Base-by-base conservation (phyloP, 2,113 vertebrate genomes). In the Paracanthobrama guichenoti region DNA sequence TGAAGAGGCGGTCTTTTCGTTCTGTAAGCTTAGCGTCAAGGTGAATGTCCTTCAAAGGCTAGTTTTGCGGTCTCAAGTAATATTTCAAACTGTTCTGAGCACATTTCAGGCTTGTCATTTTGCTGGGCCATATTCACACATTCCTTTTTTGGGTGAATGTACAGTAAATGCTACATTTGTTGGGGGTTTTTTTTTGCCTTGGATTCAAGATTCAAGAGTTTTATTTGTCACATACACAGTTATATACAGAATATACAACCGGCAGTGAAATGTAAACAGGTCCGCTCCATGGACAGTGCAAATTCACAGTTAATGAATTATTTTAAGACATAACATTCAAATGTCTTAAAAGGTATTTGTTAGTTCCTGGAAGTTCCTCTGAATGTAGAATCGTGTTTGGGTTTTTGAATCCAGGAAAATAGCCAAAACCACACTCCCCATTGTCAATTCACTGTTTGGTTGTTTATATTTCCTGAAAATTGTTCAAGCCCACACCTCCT, bases 1-100 rank as follows among this genome's bases (percentile, higher is more conserved):
- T 92, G 92, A 91, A 90, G 90, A 66, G 59, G 10, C 11, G 0
- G 24, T 11, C 13, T 75, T 75, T 26, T 13, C 24, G 44, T 75
- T 57, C 50, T 80, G 28, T 69, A 8, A 72, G 24, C 80, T 46
- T 44, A 35, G 48, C 24, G 9, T 75, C 73, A 31, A 75, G 48
- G 46, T 79, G 55, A 55, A 76, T 60, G 22, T 42, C 55, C 55
- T 39, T 75, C 9, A 62, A 60, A 4, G 22, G 28, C 48, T 35
- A 55, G 14, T 57, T 9, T 39, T 76, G 72, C 4, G 28, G 28
- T 35, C 50, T 76, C 74, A 28, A 62, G n/a, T 46, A 2, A 60
- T 62, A 44, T 80, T 78, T 28, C 42, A 48, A 80, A 26, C 66
- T 60, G 13, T 31, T 66, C 60, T 50, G 24, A 14, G 39, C 13